Base-by-base conservation (phyloP, 92 coral and sea anemone genomes). In the Metridium senile region DNA sequence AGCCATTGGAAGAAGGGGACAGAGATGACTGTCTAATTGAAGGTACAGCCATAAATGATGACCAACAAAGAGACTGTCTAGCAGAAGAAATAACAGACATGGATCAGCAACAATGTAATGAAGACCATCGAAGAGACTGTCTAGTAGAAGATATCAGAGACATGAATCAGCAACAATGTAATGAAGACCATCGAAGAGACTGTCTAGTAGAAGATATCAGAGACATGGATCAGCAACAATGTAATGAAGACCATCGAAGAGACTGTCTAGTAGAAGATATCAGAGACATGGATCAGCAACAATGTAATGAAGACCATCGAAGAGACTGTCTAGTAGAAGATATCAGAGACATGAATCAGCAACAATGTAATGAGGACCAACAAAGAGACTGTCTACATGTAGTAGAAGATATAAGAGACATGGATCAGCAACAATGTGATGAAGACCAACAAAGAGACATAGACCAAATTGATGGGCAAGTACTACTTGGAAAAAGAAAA, bases 81-180 rank as follows among this genome's bases (percentile, higher is more conserved):
- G n/a, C 26, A 17, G 26, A n/a, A 4, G 4, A 17, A 2, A 22
- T 39, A 13, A 13, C 6, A 39, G 49, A 39, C 8, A 39, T 13
- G 6, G 26, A 4, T 54, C 9, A 17, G 11, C 61, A 54, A 22
- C 6, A 54, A 9, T 4, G 17, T 22, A 17, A 54, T 17, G 26
- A 54, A 54, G 61, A 54, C 22, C n/a, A 39, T 39, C 8, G 49
- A 39, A 13, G 59, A 54, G 61, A 54, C 61, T 54, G 61, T n/a
- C n/a, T n/a, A n/a, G n/a, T n/a, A n/a, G n/a, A n/a, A n/a, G n/a
- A n/a, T n/a, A n/a, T n/a, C n/a, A n/a, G n/a, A n/a, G n/a, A n/a
- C n/a, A n/a, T n/a, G n/a, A n/a, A n/a, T 17, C 2, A 54, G 6
- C n/a, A 17, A 54, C 23, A 17, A 29, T 4, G 17, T 22, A 17